Base-by-base conservation (phyloP, 2,113 vertebrate genomes). In the Sphyrna mokarran region DNA sequence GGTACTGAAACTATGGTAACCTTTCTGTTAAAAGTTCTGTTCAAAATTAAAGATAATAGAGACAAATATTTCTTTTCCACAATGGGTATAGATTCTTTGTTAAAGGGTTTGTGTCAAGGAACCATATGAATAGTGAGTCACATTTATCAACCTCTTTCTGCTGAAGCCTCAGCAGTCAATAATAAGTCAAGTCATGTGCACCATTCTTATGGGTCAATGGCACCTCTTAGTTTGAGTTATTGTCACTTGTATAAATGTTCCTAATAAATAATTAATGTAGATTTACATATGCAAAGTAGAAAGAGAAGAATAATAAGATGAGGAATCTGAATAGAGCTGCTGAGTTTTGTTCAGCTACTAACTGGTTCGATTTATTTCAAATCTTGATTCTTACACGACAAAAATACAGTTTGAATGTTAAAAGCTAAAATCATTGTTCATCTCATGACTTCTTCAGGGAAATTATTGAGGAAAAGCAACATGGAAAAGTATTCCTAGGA, bases 1-100 rank as follows among this genome's bases (percentile, higher is more conserved):
- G 26, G 6, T 54, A 26, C 8, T 87, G 85, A 91, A 91, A 91
- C 87, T 63, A 93, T 93, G 89, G n/a, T 66, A 93, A 93, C 89
- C 33, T 83, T 83, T 40, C 80, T 66, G 33, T 40, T 93, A 66
- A 93, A 66, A 18, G n/a, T 93, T 93, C 8, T 0, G 58, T 66
- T 68, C 7, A n/a, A 29, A 66, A 93, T 66, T 93, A 93, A 2
- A 26, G 7, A 93, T 93, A 93, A 68, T n/a, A 18, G 58, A 91
- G 87, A 1, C 37, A 83, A 83, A 83, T 83, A 83, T 61, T 91
- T 2, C n/a, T 66, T 43, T 93, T 40, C 8, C 89, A 68, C 61
- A 18, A 93, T 23, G 18, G 89, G n/a, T 66, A n/a, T 22, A 66
- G 61, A 40, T 66, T 91, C 89, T 91, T 91, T 68, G 33, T 37